phyloP scores from a whole-genome alignment of 2,797 vertebrate species.

The Huso huso region DNA sequence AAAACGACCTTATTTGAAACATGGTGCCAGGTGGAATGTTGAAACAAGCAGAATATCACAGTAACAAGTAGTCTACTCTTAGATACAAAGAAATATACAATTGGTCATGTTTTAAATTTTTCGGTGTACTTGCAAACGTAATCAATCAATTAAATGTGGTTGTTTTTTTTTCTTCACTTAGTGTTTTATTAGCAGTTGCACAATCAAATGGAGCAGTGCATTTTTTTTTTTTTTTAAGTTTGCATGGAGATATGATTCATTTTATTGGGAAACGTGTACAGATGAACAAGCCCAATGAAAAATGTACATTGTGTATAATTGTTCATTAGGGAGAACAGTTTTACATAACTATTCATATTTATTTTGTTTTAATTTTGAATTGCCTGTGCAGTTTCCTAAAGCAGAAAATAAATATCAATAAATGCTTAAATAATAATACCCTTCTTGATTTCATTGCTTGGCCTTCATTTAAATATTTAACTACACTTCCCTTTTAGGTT shows the following conservation, averaged over 20 bases:
- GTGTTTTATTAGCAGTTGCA: no score
- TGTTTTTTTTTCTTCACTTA: no score
- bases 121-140: conserved; percentile 49
- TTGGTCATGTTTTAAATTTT: conserved; percentile 62
- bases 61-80: conserved; percentile 36
- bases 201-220: conserved; percentile 1
- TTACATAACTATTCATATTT: conserved; percentile 97
- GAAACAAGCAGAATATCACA: conserved; percentile 28
- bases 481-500: no score
- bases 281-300: conserved; percentile 51
- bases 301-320: conserved; percentile 98
- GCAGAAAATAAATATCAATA: conserved; percentile 66
- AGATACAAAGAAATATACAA: conserved; percentile 34
- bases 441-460: no score
- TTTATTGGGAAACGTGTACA: conserved; percentile 73
- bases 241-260: conserved; percentile 76
- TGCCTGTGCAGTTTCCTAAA: conserved; percentile 79
- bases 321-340: conserved; percentile 86
- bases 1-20: conserved; percentile 24
- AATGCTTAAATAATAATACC: conserved; percentile 47
- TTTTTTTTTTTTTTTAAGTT: conserved; percentile 49
- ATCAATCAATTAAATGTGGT: conserved; percentile 53
- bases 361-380: conserved; percentile 91
- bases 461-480: no score
- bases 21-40: conserved; percentile 27